These are phyloP conservation scores for Sarcophaga rosellei DNA, from an alignment of 2,888 invertebrate genomes.

Conservation along the genomic window DNA sequence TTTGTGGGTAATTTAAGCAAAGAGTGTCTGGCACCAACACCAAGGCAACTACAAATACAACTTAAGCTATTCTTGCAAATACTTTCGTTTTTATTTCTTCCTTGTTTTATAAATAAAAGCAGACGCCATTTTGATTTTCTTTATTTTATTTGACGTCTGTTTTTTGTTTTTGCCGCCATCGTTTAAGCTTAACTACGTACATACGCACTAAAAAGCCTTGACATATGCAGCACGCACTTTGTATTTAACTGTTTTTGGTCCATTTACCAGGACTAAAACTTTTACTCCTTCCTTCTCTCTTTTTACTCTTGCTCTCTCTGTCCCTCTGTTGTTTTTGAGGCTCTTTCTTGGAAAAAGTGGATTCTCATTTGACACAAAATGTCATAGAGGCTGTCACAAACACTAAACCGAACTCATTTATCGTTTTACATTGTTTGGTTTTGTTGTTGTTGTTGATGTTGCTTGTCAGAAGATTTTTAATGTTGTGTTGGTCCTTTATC, in stretches of 20 bases:
- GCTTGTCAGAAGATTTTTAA: slow-evolving; percentile 14
- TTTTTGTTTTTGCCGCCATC: slow-evolving; percentile 16
- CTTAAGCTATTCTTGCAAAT: not conserved
- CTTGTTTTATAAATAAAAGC: not conserved
- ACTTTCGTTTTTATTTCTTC: not conserved
- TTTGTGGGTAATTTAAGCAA: slow-evolving; percentile 2
- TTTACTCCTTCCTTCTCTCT: slow-evolving; percentile 4
- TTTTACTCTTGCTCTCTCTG: not conserved
- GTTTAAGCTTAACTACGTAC: slow-evolving; percentile 4
- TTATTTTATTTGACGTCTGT: slow-evolving; percentile 23
- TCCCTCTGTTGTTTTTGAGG: no score
- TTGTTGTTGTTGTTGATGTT: slow-evolving; percentile 9
- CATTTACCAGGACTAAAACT: not conserved
- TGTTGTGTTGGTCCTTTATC: slow-evolving; percentile 33
- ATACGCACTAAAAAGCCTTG: not conserved
- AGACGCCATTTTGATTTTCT: slow-evolving; percentile 45
- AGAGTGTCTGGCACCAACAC: not conserved
- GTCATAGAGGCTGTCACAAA: slow-evolving; percentile 61
- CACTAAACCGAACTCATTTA: slow-evolving; percentile 56
- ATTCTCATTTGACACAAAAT: slow-evolving; percentile 41
- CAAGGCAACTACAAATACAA: not conserved
- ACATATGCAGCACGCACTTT: not conserved
- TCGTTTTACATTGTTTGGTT: slow-evolving; percentile 29
- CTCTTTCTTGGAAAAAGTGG: not conserved
- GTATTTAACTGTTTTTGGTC: slow-evolving; percentile 1